Conservation (phyloP, 53 echinoderm and acorn worm species). For the Mesocentrotus franciscanus region DNA sequence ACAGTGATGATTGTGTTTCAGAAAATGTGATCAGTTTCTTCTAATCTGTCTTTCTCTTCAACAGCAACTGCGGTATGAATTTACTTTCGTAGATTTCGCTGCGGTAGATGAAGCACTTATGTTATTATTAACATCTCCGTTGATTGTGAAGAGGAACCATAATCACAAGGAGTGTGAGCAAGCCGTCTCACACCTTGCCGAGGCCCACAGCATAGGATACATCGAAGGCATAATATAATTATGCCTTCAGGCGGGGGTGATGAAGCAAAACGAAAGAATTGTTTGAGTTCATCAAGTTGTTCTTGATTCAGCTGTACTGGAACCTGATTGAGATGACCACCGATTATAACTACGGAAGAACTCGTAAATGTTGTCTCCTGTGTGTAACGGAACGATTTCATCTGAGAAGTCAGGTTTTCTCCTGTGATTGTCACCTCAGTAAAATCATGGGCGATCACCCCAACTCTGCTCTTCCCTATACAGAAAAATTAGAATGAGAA, state of each 20-base stretch:
- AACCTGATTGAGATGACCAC: neutral
- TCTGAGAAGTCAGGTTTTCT: neutral
- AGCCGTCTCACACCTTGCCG: neutral
- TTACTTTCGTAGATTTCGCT: neutral
- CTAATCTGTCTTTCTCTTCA: neutral
- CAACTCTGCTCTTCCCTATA: conserved; percentile 16
- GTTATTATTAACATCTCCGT: neutral
- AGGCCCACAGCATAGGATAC: neutral
- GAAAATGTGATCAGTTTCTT: neutral
- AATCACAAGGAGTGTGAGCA: neutral
- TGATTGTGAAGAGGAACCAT: neutral
- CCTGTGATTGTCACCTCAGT: neutral
- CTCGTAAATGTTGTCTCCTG: neutral
- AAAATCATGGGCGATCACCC: neutral
- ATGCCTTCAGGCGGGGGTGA: neutral
- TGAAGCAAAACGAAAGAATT: neutral
- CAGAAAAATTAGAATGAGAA: neutral
- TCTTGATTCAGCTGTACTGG: neutral
- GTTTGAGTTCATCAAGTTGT: neutral
- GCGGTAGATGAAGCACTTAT: neutral
- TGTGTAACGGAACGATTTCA: neutral
- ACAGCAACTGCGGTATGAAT: neutral
- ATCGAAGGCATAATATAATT: neutral
- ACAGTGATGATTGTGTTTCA: neutral
- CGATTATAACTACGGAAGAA: neutral